Evolutionary conservation across 2,888 invertebrate genomes (phyloP).

Genomic region (Tetragnatha montana): DNA sequence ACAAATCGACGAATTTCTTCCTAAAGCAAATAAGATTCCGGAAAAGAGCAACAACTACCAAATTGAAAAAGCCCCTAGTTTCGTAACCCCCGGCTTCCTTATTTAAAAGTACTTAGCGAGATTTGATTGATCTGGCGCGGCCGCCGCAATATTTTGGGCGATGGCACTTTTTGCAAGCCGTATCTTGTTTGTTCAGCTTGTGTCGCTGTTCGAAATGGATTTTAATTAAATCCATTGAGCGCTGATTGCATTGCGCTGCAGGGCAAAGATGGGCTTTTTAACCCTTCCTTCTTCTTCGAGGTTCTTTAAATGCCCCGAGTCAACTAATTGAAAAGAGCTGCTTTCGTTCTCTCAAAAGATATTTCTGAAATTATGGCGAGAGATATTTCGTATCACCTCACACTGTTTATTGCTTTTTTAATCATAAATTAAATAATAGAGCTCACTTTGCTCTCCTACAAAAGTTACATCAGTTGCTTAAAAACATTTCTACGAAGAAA

Average conservation of each 20-base stretch:
- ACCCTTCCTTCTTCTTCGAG: no score
- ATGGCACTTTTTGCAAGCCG: conserved; percentile 27
- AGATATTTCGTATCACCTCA: no score
- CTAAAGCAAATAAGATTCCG: conserved; percentile 52
- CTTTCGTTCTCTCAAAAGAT: no score
- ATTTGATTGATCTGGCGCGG: conserved; percentile 62
- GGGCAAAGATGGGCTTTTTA: no score
- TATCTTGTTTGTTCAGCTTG: conserved; percentile 66
- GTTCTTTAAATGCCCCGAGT: no score
- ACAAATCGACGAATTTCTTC: conserved; percentile 34
- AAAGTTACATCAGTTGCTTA: no score
- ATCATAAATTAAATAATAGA: no score
- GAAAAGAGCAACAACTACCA: conserved; percentile 50
- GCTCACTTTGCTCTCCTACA: no score
- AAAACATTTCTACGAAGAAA: no score
- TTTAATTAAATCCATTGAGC: conserved; percentile 60
- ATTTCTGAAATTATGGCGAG: no score
- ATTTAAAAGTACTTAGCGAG: conserved; percentile 63
- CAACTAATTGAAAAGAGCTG: no score
- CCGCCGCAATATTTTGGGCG: conserved; percentile 16
- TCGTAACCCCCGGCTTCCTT: conserved; percentile 45
- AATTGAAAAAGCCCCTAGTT: conserved; percentile 48
- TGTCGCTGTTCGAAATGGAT: conserved; percentile 60
- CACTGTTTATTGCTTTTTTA: no score
- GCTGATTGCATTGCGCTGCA: not conserved